Percentiles rank a stretch among this genome's conserved stretches.
These are phyloP conservation scores for Dicyrtoma fusca DNA, from an alignment of 2,888 invertebrate genomes.

Conservation along the genomic window DNA sequence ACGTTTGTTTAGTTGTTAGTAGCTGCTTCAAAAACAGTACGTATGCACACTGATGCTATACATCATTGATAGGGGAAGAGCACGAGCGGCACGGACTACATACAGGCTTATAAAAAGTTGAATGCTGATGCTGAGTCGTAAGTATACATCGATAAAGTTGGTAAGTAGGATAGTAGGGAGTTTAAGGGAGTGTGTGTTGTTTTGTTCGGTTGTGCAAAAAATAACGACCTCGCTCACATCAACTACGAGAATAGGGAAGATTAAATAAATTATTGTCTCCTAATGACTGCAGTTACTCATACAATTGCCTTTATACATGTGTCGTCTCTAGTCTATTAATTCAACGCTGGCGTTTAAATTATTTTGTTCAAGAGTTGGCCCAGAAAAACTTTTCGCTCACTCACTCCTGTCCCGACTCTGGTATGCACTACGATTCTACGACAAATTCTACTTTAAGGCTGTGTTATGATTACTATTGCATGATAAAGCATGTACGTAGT, in stretches of 20 bases:
- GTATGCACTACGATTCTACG: too few species aligned
- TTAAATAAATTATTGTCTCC: conserved; percentile 30
- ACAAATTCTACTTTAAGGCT: not conserved
- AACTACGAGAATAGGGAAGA: conserved; percentile 13
- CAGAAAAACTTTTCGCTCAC: not conserved
- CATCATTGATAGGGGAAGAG: too few species aligned
- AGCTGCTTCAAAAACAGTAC: too few species aligned
- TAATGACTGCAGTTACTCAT: conserved; percentile 30
- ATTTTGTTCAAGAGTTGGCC: conserved; percentile 9
- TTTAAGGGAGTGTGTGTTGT: too few species aligned
- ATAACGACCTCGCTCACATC: conserved; percentile 23
- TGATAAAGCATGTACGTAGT: too few species aligned
- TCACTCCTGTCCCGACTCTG: not conserved
- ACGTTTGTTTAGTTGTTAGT: too few species aligned
- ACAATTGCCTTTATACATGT: not conserved
- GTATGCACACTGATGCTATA: too few species aligned
- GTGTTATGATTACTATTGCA: too few species aligned
- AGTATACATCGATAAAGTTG: too few species aligned
- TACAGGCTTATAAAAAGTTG: too few species aligned
- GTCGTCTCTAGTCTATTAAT: not conserved
- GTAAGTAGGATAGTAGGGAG: conserved; percentile 1
- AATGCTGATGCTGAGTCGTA: too few species aligned
- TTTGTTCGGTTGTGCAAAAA: conserved; percentile 3
- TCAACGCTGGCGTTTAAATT: conserved; percentile 30
- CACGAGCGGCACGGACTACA: not conserved